Percentiles rank a stretch among this genome's conserved stretches.
Evolutionary conservation across 2,113 vertebrate genomes (phyloP).

Genomic region (Misgurnus mizolepis): DNA sequence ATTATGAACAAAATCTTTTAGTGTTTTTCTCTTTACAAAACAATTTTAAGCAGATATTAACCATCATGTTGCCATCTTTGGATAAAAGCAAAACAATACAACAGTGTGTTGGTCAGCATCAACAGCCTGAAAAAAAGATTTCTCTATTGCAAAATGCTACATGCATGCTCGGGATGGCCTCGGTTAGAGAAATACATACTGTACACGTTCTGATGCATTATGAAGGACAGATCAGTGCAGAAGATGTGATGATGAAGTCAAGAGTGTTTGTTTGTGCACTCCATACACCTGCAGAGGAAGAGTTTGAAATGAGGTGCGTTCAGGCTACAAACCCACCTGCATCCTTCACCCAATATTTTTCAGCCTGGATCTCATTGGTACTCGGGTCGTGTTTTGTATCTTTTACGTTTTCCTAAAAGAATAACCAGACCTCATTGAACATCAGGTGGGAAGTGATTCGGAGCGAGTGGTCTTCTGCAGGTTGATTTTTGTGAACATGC

Average conservation of each 20-base stretch:
- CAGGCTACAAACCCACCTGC: conserved; percentile 65
- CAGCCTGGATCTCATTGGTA: conserved; percentile 46
- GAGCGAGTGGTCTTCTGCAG: not conserved
- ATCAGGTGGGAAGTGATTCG: conserved; percentile 42
- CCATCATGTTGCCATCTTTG: not conserved
- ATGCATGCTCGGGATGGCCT: not conserved
- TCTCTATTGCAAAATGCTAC: not conserved
- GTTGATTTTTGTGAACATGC: not conserved
- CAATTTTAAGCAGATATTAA: no score
- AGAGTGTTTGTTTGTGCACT: not conserved
- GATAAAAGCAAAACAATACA: no score
- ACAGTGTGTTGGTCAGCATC: no score
- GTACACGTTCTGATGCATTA: conserved; percentile 11
- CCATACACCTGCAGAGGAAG: not conserved
- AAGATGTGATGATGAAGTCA: not conserved
- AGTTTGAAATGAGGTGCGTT: not conserved
- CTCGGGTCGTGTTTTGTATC: conserved; percentile 52
- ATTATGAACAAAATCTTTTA: no score
- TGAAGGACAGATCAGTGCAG: conserved; percentile 2
- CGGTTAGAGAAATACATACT: not conserved
- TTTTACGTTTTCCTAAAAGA: conserved; percentile 67
- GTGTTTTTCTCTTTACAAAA: no score
- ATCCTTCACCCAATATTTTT: conserved; percentile 55
- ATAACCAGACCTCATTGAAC: conserved; percentile 61
- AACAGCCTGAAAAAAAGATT: not conserved